Percentiles rank a stretch among this genome's conserved stretches.
These are phyloP conservation scores for Octopus sinensis DNA, from an alignment of 1,140 invertebrate species.

Conservation along the genomic window DNA sequence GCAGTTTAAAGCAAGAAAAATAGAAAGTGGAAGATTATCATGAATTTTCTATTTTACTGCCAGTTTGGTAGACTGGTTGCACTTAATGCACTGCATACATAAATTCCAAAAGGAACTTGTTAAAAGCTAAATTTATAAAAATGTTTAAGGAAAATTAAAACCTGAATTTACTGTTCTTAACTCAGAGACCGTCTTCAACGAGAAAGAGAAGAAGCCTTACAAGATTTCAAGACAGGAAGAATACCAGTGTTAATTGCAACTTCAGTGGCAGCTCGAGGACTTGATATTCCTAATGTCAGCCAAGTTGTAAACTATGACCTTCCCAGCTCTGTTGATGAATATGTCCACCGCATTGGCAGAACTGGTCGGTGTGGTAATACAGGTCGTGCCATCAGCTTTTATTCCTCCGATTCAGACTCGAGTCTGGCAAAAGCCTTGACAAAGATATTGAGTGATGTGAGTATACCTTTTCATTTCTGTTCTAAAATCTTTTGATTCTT, in stretches of 20 bases:
- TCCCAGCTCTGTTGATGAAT: slow-evolving; percentile 80
- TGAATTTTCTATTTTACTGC: no score
- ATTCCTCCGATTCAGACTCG: slow-evolving; percentile 64
- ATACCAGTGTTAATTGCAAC: slow-evolving; percentile 82
- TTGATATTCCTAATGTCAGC: slow-evolving; percentile 76
- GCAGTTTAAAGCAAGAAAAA: no score
- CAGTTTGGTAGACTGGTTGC: no score
- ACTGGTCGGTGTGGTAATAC: slow-evolving; percentile 90
- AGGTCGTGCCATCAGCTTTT: slow-evolving; percentile 87
- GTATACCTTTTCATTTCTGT: slow-evolving; percentile 18
- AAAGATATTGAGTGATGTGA: slow-evolving; percentile 66
- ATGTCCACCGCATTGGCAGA: slow-evolving; percentile 91
- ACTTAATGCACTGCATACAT: no score
- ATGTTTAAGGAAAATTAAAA: no score
- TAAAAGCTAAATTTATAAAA: no score
- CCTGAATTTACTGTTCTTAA: no score
- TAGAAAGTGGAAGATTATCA: no score
- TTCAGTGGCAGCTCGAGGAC: slow-evolving; percentile 84
- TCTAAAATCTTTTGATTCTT: background rate
- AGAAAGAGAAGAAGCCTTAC: slow-evolving; percentile 82
- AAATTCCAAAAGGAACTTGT: no score
- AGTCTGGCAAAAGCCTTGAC: slow-evolving; percentile 67
- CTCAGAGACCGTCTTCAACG: slow-evolving; percentile 75
- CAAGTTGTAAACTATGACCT: slow-evolving; percentile 92
- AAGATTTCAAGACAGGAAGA: slow-evolving; percentile 68